phyloP scores from a whole-genome alignment of 37 sponge, comb jelly and placozoan species.

The Spongilla lacustris region DNA sequence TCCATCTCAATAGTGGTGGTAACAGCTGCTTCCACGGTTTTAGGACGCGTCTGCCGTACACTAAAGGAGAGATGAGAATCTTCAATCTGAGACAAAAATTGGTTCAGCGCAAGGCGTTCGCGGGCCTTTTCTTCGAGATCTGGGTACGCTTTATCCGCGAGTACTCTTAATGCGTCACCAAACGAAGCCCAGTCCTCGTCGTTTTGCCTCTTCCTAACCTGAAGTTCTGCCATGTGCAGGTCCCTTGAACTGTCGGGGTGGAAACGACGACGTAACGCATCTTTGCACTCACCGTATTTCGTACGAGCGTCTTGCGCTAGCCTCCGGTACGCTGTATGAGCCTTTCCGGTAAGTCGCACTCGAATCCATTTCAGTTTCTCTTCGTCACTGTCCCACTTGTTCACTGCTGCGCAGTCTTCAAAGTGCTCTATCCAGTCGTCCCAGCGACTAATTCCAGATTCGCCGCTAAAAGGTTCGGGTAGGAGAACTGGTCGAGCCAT shows the following conservation, averaged over 20 bases:
- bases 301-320: too few relatives aligned
- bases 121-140: conserved; percentile 10
- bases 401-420: not conserved
- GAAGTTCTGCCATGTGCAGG: not conserved
- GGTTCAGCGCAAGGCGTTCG: not conserved
- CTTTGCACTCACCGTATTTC: too few relatives aligned
- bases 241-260: not conserved
- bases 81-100: not conserved
- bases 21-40: conserved; percentile 4
- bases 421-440: conserved; percentile 7
- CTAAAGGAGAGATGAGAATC: conserved; percentile 3
- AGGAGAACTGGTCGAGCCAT: not conserved
- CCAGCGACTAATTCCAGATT: not conserved
- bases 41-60: not conserved
- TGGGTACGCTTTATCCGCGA: conserved; percentile 4
- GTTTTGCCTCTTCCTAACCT: not conserved
- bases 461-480: not conserved
- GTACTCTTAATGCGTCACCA: not conserved
- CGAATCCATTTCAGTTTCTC: conserved; percentile 7
- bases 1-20: conserved; percentile 8
- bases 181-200: not conserved
- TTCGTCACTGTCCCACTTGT: conserved; percentile 3
- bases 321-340: not conserved
- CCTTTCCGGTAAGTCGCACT: conserved; percentile 5
- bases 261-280: not conserved